A percentile compares a stretch with the other conserved stretches of the same genome.
phyloP scores from a whole-genome alignment of 1,140 invertebrate species.

The Xylocopa sonorina region DNA sequence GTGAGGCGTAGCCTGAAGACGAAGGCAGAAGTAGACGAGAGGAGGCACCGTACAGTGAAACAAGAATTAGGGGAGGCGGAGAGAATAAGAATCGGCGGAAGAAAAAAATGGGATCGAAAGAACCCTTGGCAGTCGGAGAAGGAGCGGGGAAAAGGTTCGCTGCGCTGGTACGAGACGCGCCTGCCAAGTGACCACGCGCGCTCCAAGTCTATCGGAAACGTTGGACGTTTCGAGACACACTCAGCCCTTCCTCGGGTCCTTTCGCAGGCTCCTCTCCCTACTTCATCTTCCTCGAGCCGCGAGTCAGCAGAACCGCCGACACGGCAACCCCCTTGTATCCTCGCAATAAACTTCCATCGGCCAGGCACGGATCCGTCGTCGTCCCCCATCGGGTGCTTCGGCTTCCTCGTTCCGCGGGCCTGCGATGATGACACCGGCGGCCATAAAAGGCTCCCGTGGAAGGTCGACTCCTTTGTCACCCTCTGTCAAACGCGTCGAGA shows the following conservation, averaged over 20 bases:
- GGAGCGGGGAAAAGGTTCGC: constrained; percentile 41
- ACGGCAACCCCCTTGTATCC: constrained; percentile 53
- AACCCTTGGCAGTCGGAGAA: constrained; percentile 36
- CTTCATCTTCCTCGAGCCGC: constrained; percentile 52
- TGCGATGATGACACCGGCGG: constrained; percentile 36
- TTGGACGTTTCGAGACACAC: constrained; percentile 45
- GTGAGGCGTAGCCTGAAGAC: constrained; percentile 10
- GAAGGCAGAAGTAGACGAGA: background rate
- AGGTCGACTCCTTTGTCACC: constrained; percentile 54
- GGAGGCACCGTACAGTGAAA: too few species aligned
- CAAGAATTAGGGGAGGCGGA: constrained; percentile 41
- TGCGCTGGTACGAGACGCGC: constrained; percentile 59
- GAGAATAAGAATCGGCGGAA: too few species aligned
- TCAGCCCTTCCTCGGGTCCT: constrained; percentile 19
- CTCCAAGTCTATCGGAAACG: constrained; percentile 66
- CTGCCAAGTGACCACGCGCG: constrained; percentile 72
- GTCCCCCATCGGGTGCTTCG: constrained; percentile 39
- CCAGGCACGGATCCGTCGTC: constrained; percentile 44
- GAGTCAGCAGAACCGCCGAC: constrained; percentile 58
- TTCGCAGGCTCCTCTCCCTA: constrained; percentile 30
- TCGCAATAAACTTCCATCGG: constrained; percentile 63
- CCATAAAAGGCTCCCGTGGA: constrained; percentile 37
- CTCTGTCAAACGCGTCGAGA: constrained; percentile 56
- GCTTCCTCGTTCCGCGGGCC: constrained; percentile 6
- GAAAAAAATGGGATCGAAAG: background rate